A percentile compares a stretch with the other conserved stretches of the same genome.
phyloP scores from a whole-genome alignment of 2,888 invertebrate genomes.

The Drosophila glabriapex region DNA sequence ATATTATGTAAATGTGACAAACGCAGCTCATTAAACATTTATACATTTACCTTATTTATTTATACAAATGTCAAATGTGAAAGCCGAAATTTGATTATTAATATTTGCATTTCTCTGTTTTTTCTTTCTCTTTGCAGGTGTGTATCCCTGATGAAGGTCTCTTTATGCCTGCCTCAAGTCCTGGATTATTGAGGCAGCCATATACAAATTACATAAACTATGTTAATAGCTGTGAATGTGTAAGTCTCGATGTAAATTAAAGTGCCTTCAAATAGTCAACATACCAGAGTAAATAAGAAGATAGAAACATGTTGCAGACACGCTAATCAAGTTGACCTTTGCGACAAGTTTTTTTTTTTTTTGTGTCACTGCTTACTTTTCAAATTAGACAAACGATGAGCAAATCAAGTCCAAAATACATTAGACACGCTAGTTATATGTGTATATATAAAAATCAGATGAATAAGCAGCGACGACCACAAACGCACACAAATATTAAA shows the following conservation, averaged over 20 bases:
- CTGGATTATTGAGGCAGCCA: constrained; percentile 80
- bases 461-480: constrained; percentile 23
- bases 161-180: constrained; percentile 77
- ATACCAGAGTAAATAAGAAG: background rate
- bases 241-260: constrained; percentile 33
- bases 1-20: constrained; percentile 49
- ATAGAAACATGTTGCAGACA: constrained; percentile 31
- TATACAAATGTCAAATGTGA: constrained; percentile 32
- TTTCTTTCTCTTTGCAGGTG: constrained; percentile 60
- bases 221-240: constrained; percentile 26
- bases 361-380: constrained; percentile 27
- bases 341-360: constrained; percentile 40
- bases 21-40: constrained; percentile 36
- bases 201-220: constrained; percentile 15
- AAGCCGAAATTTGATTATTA: constrained; percentile 29
- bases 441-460: constrained; percentile 18
- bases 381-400: constrained; percentile 49
- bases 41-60: constrained; percentile 5
- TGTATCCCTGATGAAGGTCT: constrained; percentile 48
- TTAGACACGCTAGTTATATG: constrained; percentile 3
- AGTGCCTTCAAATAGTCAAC: constrained; percentile 32
- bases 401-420: constrained; percentile 37
- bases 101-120: constrained; percentile 15
- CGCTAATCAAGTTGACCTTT: constrained; percentile 78
- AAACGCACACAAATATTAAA: constrained; percentile 5